phyloP scores from a whole-genome alignment of 2,113 vertebrate species.

The Catharus fuscescens region DNA sequence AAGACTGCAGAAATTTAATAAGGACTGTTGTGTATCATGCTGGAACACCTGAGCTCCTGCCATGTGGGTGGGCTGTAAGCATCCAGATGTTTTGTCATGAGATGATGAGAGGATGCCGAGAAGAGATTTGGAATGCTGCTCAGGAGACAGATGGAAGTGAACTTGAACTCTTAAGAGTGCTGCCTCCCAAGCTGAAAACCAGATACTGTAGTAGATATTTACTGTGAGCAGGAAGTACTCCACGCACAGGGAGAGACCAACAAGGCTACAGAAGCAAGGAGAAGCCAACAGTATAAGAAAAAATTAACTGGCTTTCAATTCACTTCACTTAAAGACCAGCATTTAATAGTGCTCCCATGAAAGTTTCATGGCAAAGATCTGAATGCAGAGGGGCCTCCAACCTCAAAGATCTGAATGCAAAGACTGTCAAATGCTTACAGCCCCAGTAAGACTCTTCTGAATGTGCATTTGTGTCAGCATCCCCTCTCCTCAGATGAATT shows the following conservation, averaged over 20 bases:
- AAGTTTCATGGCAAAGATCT: too few relatives aligned
- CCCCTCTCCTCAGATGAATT: not conserved
- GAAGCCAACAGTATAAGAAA: not conserved
- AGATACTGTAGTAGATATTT: not conserved
- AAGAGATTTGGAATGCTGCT: not conserved
- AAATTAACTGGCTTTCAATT: not conserved
- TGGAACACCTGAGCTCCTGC: not conserved
- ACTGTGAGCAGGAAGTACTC: not conserved
- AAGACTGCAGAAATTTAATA: not conserved
- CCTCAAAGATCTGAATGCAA: not conserved
- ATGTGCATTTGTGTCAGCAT: not conserved
- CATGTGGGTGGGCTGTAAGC: not conserved
- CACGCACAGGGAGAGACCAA: not conserved
- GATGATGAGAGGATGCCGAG: not conserved
- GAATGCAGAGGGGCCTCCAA: too few relatives aligned
- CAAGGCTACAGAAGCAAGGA: not conserved
- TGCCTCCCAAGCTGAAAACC: not conserved
- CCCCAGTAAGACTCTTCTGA: not conserved
- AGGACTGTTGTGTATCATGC: not conserved
- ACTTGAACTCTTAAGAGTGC: not conserved
- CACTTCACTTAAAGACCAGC: not conserved
- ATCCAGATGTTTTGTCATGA: not conserved
- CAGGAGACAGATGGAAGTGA: not conserved
- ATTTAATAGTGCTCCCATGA: not conserved
- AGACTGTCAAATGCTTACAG: not conserved